A percentile compares a stretch with the other conserved stretches of the same genome.
These are phyloP conservation scores for Pygoscelis adeliae DNA, from an alignment of 2,113 vertebrate genomes.

Conservation along the genomic window DNA sequence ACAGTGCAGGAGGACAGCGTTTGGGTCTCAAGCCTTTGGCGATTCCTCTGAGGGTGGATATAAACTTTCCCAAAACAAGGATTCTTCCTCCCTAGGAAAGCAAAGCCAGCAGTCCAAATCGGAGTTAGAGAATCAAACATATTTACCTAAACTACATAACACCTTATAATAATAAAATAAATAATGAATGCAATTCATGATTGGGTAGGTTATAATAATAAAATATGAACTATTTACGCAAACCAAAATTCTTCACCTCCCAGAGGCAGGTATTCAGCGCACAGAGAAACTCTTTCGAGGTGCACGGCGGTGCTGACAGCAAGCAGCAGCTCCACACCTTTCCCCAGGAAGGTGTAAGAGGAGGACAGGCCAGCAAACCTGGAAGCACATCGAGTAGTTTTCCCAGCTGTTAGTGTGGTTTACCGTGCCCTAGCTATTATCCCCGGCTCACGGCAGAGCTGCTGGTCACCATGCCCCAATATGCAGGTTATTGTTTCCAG, in stretches of 20 bases:
- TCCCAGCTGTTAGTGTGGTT: not conserved
- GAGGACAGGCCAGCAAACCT: not conserved
- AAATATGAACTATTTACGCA: not conserved
- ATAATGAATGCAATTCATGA: not conserved
- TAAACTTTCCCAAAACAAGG: not conserved
- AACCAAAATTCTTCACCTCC: not conserved
- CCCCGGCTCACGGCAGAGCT: not conserved
- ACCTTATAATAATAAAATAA: not conserved
- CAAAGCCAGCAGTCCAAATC: not conserved
- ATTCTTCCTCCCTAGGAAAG: not conserved
- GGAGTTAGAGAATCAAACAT: not conserved
- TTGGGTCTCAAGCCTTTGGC: not conserved
- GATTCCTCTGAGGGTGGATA: not conserved
- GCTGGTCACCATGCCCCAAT: slow-evolving; percentile 8
- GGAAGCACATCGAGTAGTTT: not conserved
- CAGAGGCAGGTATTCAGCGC: not conserved
- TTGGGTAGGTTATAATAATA: not conserved
- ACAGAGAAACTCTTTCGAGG: not conserved
- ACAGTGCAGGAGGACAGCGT: not conserved
- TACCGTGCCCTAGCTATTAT: not conserved
- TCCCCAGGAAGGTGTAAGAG: not conserved
- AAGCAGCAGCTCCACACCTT: not conserved
- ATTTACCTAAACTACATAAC: not conserved
- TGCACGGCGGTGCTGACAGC: not conserved
- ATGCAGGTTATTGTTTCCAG: not conserved